phyloP scores from a whole-genome alignment of 1,140 invertebrate genomes.

The Spodoptera litura region DNA sequence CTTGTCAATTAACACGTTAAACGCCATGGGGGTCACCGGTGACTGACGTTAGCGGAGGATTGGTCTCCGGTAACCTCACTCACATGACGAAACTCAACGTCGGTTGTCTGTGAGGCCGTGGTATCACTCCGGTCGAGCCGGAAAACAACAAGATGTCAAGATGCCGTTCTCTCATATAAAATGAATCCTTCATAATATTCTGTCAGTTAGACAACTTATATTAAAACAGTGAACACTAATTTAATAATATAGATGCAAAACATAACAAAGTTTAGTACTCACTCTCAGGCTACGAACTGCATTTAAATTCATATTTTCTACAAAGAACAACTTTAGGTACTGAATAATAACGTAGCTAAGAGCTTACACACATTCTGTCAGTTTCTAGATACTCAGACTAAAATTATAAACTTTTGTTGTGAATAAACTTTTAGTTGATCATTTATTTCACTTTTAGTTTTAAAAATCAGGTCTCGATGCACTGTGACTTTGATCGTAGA shows the following conservation, averaged over 20 bases:
- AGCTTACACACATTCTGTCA: background rate
- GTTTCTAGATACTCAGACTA: background rate
- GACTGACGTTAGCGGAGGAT: no score
- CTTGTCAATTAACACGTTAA: no score
- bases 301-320: constrained; percentile 36
- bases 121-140: no score
- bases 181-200: background rate
- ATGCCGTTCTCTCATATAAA: background rate
- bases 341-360: constrained; percentile 28
- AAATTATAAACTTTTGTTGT: background rate
- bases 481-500: no score
- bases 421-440: background rate
- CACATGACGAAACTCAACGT: no score
- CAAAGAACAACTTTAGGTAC: constrained; percentile 20
- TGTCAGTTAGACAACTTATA: no score
- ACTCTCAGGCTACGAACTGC: background rate
- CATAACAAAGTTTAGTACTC: constrained; percentile 11
- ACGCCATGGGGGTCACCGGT: no score
- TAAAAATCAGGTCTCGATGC: no score
- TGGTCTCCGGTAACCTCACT: no score
- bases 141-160: no score
- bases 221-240: constrained; percentile 3
- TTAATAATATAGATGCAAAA: constrained; percentile 22
- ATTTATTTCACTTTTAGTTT: no score
- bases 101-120: no score